Evolutionary conservation across 2,797 vertebrate species (phyloP).

Genomic region (Smutsia gigantea): DNA sequence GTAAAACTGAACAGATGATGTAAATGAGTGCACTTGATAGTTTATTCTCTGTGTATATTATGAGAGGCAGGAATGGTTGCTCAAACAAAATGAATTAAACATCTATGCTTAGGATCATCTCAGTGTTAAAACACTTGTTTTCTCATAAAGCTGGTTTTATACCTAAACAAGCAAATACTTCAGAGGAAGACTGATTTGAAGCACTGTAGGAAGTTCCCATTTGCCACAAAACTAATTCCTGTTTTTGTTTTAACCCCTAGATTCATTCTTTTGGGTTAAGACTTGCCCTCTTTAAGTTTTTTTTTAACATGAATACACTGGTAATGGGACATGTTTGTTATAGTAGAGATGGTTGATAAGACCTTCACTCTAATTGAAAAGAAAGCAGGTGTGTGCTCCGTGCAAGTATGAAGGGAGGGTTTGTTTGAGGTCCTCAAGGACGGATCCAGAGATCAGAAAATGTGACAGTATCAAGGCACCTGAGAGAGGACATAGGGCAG

Average conservation of each 20-base stretch:
- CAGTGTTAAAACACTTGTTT: slow-evolving; percentile 46
- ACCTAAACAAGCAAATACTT: slow-evolving; percentile 10
- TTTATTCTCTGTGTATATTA: slow-evolving; percentile 30
- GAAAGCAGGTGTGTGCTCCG: not conserved
- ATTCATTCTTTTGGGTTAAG: not conserved
- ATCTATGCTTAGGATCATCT: slow-evolving; percentile 29
- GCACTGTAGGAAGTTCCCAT: not conserved
- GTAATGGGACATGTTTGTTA: not conserved
- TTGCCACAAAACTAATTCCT: not conserved
- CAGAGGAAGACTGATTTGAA: not conserved
- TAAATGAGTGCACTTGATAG: slow-evolving; percentile 63
- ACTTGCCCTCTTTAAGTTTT: not conserved
- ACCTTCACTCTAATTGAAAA: not conserved
- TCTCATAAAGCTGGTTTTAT: slow-evolving; percentile 29
- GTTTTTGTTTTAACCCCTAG: not conserved
- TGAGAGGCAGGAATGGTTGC: slow-evolving; percentile 26
- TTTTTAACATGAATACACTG: not conserved
- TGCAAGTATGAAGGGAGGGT: accelerated
- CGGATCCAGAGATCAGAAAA: not conserved
- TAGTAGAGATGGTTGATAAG: not conserved
- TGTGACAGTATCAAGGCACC: not conserved
- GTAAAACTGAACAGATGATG: slow-evolving; percentile 75
- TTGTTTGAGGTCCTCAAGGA: not conserved
- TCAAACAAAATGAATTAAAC: slow-evolving; percentile 63
- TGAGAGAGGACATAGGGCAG: not conserved